Evolutionary conservation across 2,888 invertebrate species (phyloP).

Genomic region (Phymatocera aterrima): DNA sequence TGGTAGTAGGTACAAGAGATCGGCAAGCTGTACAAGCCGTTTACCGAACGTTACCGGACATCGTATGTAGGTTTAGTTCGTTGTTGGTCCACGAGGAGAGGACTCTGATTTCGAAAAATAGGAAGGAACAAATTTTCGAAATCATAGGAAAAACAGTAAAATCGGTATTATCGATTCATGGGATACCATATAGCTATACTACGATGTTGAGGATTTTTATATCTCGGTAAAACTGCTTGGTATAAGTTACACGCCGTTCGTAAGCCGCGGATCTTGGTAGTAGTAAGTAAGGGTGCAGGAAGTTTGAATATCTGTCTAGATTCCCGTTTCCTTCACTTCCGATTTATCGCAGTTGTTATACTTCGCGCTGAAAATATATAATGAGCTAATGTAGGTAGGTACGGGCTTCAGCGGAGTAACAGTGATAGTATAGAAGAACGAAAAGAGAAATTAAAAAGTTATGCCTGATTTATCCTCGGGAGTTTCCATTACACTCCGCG

Average conservation of each 20-base stretch:
- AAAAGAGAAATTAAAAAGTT: not conserved
- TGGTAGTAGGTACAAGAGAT: too few species aligned
- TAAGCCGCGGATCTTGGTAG: not conserved
- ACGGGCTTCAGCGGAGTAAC: not conserved
- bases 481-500: conserved; percentile 4
- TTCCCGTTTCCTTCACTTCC: not conserved
- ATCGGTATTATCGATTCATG: not conserved
- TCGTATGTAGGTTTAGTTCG: too few species aligned
- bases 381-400: conserved; percentile 41
- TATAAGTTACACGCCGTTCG: conserved; percentile 12
- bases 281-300: not conserved
- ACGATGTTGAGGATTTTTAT: conserved; percentile 1
- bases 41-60: too few species aligned
- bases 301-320: conserved; percentile 2
- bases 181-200: too few species aligned
- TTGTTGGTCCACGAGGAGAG: not conserved
- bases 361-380: not conserved
- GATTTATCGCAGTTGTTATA: conserved; percentile 39
- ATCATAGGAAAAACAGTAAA: not conserved
- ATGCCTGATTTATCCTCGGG: not conserved
- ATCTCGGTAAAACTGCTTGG: not conserved
- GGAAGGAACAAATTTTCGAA: not conserved
- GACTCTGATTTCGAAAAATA: not conserved
- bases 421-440: too few species aligned
- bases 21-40: too few species aligned